Conservation (phyloP, 2,888 invertebrate species). For the Craniophora ligustri region DNA sequence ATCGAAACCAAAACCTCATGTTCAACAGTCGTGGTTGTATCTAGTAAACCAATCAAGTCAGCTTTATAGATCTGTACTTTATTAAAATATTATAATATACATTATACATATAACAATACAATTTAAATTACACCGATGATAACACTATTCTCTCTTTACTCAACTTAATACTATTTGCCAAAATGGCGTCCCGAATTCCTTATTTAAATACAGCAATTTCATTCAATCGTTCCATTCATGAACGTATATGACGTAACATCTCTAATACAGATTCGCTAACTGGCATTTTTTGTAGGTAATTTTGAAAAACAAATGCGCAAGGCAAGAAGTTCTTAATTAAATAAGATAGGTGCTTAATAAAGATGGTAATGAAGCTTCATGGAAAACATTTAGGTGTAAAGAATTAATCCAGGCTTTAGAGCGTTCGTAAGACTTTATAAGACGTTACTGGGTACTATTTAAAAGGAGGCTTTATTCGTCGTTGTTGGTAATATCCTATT, state of each 20-base stretch:
- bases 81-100: too few relatives aligned
- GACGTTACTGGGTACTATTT: background rate
- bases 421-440: constrained; percentile 20
- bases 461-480: background rate
- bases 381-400: constrained; percentile 16
- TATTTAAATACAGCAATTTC: constrained; percentile 5
- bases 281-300: background rate
- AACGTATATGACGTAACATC: constrained; percentile 30
- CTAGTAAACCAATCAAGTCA: too few relatives aligned
- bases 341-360: constrained; percentile 25
- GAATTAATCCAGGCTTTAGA: constrained; percentile 32
- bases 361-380: constrained; percentile 25
- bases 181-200: background rate
- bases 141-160: too few relatives aligned
- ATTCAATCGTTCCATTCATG: constrained; percentile 39
- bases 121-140: too few relatives aligned
- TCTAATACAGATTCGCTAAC: background rate
- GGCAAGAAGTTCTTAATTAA: constrained; percentile 7
- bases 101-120: too few relatives aligned
- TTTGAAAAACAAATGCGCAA: background rate
- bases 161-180: too few relatives aligned
- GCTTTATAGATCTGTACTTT: too few relatives aligned
- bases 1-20: too few relatives aligned
- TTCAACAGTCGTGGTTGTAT: too few relatives aligned
- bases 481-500: constrained; percentile 4